Evolutionary conservation across 2,113 vertebrate genomes (phyloP).

Genomic region (Redunca redunca): DNA sequence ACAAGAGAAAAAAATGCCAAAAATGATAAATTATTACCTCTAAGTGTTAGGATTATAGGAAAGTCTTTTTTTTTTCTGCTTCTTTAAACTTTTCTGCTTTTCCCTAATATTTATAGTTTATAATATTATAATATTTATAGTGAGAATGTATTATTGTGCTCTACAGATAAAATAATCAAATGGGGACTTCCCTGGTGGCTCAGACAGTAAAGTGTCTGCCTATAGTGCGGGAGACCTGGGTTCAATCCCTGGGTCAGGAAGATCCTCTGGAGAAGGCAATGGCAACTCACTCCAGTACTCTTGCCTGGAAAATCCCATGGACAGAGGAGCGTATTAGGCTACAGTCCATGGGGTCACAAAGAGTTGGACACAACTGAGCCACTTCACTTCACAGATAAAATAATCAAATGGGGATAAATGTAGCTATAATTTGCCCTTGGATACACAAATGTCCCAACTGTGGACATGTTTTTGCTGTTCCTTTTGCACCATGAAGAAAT

Average conservation of each 20-base stretch:
- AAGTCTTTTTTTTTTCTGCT: background rate
- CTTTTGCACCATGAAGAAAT: background rate
- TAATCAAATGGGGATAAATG: background rate
- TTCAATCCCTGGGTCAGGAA: too few relatives aligned
- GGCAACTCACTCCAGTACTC: too few relatives aligned
- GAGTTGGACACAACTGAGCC: too few relatives aligned
- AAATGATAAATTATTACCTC: background rate
- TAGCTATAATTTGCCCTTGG: background rate
- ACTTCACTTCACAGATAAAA: background rate
- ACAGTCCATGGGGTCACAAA: too few relatives aligned
- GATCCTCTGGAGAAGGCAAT: too few relatives aligned
- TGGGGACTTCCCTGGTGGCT: too few relatives aligned
- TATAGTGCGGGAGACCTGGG: too few relatives aligned
- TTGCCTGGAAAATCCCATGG: too few relatives aligned
- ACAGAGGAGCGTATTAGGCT: too few relatives aligned
- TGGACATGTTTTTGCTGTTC: background rate
- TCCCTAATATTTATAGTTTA: background rate
- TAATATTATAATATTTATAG: background rate
- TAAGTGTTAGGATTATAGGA: background rate
- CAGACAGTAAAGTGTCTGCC: too few relatives aligned
- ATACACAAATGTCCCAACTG: background rate
- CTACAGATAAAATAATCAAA: background rate
- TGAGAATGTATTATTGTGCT: background rate
- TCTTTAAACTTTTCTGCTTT: background rate
- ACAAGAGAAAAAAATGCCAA: background rate